Conservation (phyloP, 2,113 vertebrate species). For the Silurus glanis region DNA sequence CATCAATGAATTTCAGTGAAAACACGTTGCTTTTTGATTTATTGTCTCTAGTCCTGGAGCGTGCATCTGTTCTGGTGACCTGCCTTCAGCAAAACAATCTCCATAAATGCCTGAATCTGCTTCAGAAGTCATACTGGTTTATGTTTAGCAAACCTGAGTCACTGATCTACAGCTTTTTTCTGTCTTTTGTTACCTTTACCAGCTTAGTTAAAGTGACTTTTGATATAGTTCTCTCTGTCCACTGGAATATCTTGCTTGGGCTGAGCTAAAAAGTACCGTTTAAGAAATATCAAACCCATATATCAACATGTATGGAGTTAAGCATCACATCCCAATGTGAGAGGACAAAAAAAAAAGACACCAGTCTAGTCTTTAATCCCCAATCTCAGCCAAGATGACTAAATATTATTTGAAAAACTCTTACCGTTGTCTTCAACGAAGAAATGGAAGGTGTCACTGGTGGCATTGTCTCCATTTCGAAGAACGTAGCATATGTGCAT, state of each 20-base stretch:
- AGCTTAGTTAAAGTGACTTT: background rate
- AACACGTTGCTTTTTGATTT: background rate
- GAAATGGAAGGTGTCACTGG: conserved; percentile 80
- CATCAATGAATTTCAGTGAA: background rate
- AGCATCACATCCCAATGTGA: background rate
- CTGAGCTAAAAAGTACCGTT: background rate
- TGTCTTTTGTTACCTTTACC: background rate
- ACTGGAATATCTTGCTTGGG: background rate
- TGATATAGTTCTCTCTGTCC: background rate
- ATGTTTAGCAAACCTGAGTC: background rate
- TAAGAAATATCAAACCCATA: background rate
- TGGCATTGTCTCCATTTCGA: conserved; percentile 73
- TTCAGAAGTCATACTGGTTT: background rate
- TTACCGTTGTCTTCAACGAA: conserved; percentile 81
- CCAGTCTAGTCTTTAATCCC: background rate
- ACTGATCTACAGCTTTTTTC: background rate
- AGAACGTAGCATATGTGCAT: conserved; percentile 85
- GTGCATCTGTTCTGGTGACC: background rate
- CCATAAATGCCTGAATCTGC: background rate
- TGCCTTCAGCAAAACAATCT: background rate
- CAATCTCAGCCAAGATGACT: conserved; percentile 1
- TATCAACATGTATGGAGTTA: background rate
- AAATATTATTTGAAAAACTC: conserved; percentile 46
- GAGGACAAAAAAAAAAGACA: background rate
- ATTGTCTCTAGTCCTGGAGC: background rate